These are phyloP conservation scores for Sturnus vulgaris DNA, from an alignment of 2,113 vertebrate genomes.

Conservation along the genomic window DNA sequence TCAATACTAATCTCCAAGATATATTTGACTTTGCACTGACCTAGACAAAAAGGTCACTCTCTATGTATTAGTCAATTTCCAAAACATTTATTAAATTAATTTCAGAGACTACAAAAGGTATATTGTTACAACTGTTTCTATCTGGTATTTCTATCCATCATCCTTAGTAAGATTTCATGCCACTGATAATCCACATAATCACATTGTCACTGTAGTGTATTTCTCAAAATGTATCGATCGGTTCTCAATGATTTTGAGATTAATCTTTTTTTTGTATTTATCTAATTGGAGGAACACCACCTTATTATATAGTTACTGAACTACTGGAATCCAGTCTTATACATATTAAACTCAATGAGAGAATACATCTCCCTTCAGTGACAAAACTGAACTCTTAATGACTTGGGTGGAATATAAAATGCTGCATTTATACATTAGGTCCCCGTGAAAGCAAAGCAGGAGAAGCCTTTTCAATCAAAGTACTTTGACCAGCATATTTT, in stretches of 20 bases:
- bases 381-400: background rate
- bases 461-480: background rate
- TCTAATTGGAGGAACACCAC: background rate
- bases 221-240: background rate
- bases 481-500: background rate
- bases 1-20: constrained; percentile 66
- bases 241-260: background rate
- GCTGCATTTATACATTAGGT: background rate
- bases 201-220: background rate
- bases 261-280: background rate
- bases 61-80: constrained; percentile 41
- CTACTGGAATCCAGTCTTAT: background rate
- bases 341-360: background rate
- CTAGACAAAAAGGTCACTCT: constrained; percentile 53
- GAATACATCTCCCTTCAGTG: background rate
- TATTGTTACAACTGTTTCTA: background rate
- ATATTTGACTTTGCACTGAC: constrained; percentile 60
- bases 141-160: constrained; percentile 3
- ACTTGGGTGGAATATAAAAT: background rate
- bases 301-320: background rate
- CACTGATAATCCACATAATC: constrained; percentile 9
- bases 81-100: constrained; percentile 54
- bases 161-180: background rate
- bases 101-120: constrained; percentile 18
- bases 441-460: background rate